These are phyloP conservation scores for Sterna hirundo DNA, from an alignment of 2,113 vertebrate species.

Conservation along the genomic window DNA sequence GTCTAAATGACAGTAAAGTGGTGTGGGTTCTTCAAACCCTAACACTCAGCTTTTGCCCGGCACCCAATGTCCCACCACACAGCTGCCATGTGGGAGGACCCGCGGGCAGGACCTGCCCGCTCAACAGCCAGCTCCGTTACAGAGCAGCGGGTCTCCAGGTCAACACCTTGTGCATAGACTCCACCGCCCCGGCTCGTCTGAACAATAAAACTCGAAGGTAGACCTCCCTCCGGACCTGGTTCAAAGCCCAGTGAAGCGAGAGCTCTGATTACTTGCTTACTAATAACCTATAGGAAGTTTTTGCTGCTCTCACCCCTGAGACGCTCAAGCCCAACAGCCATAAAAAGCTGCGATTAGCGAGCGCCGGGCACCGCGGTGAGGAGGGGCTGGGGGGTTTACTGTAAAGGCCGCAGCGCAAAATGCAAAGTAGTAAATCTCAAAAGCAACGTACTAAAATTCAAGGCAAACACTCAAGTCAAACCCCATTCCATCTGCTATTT, in stretches of 20 bases:
- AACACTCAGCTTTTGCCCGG: background rate
- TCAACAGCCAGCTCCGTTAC: background rate
- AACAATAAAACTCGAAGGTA: background rate
- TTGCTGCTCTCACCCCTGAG: background rate
- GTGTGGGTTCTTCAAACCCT: background rate
- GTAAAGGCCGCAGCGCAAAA: background rate
- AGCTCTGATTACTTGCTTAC: background rate
- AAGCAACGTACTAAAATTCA: background rate
- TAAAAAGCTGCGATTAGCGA: background rate
- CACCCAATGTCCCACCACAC: fast-evolving
- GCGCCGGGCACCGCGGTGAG: background rate
- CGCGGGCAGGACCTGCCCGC: background rate
- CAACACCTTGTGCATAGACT: background rate
- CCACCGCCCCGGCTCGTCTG: fast-evolving
- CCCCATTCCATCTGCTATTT: constrained; percentile 2
- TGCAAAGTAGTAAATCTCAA: background rate
- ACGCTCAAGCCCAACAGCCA: background rate
- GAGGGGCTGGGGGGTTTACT: background rate
- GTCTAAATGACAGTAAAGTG: background rate
- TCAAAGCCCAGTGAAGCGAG: background rate
- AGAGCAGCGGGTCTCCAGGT: background rate
- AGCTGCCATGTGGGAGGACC: background rate
- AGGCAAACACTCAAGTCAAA: background rate
- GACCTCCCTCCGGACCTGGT: background rate
- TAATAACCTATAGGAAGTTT: background rate